phyloP scores from a whole-genome alignment of 2,797 vertebrate species.

The Apogon talboti region DNA sequence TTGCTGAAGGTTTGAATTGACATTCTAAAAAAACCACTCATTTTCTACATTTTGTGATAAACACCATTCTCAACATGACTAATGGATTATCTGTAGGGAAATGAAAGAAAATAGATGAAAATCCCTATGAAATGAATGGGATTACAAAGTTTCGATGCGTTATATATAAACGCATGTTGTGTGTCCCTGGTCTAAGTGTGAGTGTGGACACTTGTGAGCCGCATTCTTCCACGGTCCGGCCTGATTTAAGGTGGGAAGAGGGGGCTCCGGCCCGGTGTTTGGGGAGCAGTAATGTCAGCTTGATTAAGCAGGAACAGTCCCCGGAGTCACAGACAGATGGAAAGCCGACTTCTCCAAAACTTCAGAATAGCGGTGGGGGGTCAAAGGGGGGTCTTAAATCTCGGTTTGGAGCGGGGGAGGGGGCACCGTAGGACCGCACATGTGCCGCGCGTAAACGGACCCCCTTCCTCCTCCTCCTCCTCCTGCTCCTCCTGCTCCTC shows the following conservation, averaged over 20 bases:
- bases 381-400: conserved; percentile 64
- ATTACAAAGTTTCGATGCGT: too few species aligned
- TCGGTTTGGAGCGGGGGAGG: conserved; percentile 19
- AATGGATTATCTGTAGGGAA: too few species aligned
- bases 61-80: too few species aligned
- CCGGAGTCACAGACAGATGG: conserved; percentile 80
- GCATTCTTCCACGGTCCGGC: conserved; percentile 39
- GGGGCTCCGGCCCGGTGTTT: conserved; percentile 49
- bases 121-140: too few species aligned
- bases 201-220: conserved; percentile 9
- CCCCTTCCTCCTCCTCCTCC: neutral
- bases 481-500: neutral
- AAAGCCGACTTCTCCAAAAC: conserved; percentile 57
- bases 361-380: conserved; percentile 18
- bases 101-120: too few species aligned
- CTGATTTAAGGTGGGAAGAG: conserved; percentile 74
- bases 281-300: conserved; percentile 80
- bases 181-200: too few species aligned
- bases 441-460: neutral
- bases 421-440: neutral
- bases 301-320: conserved; percentile 81
- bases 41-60: too few species aligned
- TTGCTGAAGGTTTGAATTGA: too few species aligned
- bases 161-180: neutral
- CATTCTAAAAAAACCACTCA: too few species aligned